Conservation (phyloP, 2,113 vertebrate species). For the Hystrix cristata region DNA sequence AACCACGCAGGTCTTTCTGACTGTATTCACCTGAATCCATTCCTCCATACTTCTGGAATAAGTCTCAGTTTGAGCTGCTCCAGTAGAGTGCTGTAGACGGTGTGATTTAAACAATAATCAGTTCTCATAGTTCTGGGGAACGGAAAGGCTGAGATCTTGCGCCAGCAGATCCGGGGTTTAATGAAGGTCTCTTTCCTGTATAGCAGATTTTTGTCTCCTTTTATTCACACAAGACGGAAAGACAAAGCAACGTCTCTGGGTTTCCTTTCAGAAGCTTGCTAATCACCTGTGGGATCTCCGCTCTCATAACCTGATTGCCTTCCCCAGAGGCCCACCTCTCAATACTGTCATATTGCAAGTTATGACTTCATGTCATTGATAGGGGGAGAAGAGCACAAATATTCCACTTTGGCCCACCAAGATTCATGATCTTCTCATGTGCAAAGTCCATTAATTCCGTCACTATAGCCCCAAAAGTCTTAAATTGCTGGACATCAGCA, state of each 20-base stretch:
- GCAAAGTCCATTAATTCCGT: not conserved
- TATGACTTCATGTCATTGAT: not conserved
- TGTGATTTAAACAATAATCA: not conserved
- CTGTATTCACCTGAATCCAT: not conserved
- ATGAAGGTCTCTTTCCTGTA: not conserved
- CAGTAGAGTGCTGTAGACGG: too few relatives aligned
- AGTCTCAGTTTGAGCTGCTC: not conserved
- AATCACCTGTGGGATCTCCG: too few relatives aligned
- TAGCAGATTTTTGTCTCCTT: not conserved
- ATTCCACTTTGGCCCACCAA: not conserved
- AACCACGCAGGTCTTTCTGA: rapidly evolving
- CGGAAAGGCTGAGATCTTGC: not conserved
- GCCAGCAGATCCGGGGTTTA: not conserved
- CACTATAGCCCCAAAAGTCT: rapidly evolving
- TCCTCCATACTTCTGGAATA: not conserved
- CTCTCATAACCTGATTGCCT: too few relatives aligned
- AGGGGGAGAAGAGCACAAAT: not conserved
- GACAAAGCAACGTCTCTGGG: not conserved
- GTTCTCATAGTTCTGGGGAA: not conserved
- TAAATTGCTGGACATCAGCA: not conserved
- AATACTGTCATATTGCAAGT: not conserved
- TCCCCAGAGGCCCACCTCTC: not conserved
- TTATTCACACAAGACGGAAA: not conserved
- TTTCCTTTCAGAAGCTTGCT: not conserved
- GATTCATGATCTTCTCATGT: not conserved